phyloP scores from a whole-genome alignment of 2,113 vertebrate genomes.

The Dunckerocampus dactyliophorus region DNA sequence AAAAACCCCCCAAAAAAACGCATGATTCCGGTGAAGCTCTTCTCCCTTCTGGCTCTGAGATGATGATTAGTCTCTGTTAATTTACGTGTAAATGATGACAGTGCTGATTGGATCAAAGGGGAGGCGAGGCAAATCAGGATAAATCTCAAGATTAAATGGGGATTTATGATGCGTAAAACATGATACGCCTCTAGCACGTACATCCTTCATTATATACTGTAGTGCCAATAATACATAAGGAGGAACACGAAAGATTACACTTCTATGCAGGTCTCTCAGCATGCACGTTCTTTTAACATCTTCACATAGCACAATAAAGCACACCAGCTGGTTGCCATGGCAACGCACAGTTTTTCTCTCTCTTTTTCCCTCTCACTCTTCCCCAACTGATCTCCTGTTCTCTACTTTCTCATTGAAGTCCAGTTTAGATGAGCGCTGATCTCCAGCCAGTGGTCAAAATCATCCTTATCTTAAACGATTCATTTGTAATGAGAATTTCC shows the following conservation, averaged over 20 bases:
- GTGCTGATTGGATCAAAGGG: slow-evolving; percentile 40
- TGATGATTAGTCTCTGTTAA: slow-evolving; percentile 52
- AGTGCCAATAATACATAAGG: neutral
- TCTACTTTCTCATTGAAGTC: slow-evolving; percentile 42
- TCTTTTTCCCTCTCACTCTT: neutral
- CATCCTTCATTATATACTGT: slow-evolving; percentile 17
- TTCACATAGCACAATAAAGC: slow-evolving; percentile 39
- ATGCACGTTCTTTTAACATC: slow-evolving; percentile 18
- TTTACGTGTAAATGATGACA: slow-evolving; percentile 55
- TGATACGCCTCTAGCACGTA: slow-evolving; percentile 13
- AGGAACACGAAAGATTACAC: neutral
- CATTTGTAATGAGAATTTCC: too few species aligned
- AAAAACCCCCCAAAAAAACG: too few species aligned
- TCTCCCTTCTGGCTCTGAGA: slow-evolving; percentile 34
- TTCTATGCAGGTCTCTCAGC: neutral
- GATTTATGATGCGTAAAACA: slow-evolving; percentile 32
- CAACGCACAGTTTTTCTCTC: slow-evolving; percentile 49
- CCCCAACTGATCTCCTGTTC: slow-evolving; percentile 38
- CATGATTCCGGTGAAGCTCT: slow-evolving; percentile 29
- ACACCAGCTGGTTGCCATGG: slow-evolving; percentile 54
- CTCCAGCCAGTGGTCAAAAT: slow-evolving; percentile 2
- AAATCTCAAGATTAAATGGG: slow-evolving; percentile 28
- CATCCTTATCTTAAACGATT: neutral
- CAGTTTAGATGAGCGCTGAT: slow-evolving; percentile 30
- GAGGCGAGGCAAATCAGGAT: slow-evolving; percentile 21